phyloP scores from a whole-genome alignment of 2,797 vertebrate species.

The Scolopax bukidnonensis region DNA sequence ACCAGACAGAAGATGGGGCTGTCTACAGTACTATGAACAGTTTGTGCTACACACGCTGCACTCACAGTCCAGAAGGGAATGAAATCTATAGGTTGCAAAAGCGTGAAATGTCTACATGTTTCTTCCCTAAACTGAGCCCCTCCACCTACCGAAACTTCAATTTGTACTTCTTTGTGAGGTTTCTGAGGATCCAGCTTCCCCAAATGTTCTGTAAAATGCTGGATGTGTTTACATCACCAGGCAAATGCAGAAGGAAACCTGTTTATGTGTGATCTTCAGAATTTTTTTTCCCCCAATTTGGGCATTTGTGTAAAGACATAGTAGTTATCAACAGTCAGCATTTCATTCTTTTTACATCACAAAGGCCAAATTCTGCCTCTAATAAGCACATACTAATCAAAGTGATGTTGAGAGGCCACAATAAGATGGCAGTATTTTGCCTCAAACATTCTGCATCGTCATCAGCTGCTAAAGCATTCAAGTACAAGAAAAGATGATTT shows the following conservation, averaged over 20 bases:
- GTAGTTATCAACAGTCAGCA: not conserved
- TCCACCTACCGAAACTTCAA: not conserved
- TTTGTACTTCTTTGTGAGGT: not conserved
- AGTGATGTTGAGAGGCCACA: not conserved
- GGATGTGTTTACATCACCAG: not conserved
- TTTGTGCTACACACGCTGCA: slow-evolving; percentile 46
- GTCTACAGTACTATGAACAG: slow-evolving; percentile 52
- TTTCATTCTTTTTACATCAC: not conserved
- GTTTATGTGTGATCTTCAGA: not conserved
- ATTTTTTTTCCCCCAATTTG: not conserved
- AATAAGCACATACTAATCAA: not conserved
- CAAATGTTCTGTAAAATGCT: not conserved
- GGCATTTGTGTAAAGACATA: not conserved
- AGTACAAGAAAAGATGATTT: not conserved
- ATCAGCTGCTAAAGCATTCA: not conserved
- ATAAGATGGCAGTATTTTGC: not conserved
- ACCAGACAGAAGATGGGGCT: not conserved
- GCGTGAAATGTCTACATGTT: not conserved
- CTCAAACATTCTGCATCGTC: not conserved
- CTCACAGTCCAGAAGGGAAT: slow-evolving; percentile 22
- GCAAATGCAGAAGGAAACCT: not conserved
- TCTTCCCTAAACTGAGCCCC: not conserved
- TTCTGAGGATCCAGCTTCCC: not conserved
- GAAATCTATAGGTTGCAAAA: not conserved
- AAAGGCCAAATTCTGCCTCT: not conserved